Evolutionary conservation across 1,140 invertebrate genomes (phyloP), one percentile per base, ranked within the genome.

Genomic region (Parasteatoda tepidariorum): DNA sequence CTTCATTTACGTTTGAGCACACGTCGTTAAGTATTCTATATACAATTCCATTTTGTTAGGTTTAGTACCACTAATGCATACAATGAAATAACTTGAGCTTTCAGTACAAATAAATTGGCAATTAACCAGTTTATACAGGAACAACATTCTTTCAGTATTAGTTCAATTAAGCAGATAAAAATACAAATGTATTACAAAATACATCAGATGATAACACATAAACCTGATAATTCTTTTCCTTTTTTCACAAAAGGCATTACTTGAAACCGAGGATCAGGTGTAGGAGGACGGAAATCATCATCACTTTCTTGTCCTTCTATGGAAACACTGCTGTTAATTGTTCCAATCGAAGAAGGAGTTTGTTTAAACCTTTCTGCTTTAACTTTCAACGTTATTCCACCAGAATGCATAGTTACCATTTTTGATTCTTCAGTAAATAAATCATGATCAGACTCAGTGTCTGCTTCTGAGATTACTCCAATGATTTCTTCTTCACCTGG

Each of bases 141-240:
- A n/a, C n/a, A n/a, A n/a, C n/a, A n/a, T n/a, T n/a, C n/a, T n/a
- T n/a, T n/a, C n/a, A n/a, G n/a, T n/a, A n/a, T n/a, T n/a, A n/a
- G n/a, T n/a, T n/a, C n/a, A n/a, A n/a, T n/a, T n/a, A n/a, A n/a
- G n/a, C n/a, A n/a, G n/a, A n/a, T n/a, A n/a, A n/a, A n/a, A n/a
- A n/a, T n/a, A n/a, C n/a, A n/a, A n/a, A n/a, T n/a, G n/a, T 31
- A 30, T 0, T n/a, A 64, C 24, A 64, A 11, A 64, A 30, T 30
- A 48, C 5, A 64, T 64, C 61, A 96, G 94, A 96, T 95, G 84
- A 96, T 94, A 24, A 93, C 93, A 90, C 95, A 96, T 70, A 96
- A 89, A 38, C 93, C 95, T 9, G 94, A 95, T 15, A 94, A 89
- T 88, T 96, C 95, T 71, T 90, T 91, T n/a, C 94, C 95, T 88